phyloP scores from a whole-genome alignment of 2,113 vertebrate species.

The Dolichotis patagonum region DNA sequence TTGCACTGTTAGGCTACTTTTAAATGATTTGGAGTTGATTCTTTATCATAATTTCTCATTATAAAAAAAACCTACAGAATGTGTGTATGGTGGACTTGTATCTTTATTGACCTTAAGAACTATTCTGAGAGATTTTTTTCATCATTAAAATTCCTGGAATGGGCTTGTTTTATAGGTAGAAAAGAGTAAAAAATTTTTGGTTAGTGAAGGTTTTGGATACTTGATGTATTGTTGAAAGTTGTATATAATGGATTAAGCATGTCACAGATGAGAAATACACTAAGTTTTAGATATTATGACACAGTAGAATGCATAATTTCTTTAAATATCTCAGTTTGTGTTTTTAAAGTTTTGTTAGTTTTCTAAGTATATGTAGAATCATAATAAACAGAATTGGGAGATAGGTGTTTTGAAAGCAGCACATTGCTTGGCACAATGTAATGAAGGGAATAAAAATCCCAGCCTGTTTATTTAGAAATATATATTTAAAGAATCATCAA shows the following conservation, averaged over 20 bases:
- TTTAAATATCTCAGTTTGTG: neutral
- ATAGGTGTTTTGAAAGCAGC: neutral
- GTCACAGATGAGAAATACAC: neutral
- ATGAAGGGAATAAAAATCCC: neutral
- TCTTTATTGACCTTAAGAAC: neutral
- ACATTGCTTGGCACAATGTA: neutral
- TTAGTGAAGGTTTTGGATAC: slow-evolving; percentile 4
- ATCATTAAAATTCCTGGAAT: slow-evolving; percentile 11
- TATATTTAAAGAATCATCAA: neutral
- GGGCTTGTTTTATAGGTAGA: neutral
- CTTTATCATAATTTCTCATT: neutral
- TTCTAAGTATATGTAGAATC: neutral
- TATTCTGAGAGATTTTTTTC: neutral
- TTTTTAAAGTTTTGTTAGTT: slow-evolving; percentile 20
- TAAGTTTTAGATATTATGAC: slow-evolving; percentile 18
- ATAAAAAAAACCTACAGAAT: neutral
- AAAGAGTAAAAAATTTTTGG: neutral
- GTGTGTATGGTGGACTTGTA: neutral
- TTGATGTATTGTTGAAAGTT: neutral
- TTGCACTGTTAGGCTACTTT: neutral
- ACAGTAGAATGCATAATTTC: neutral
- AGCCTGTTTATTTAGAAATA: neutral
- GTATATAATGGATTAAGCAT: neutral
- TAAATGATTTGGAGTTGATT: slow-evolving; percentile 16
- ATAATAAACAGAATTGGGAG: neutral